Evolutionary conservation across 2,797 vertebrate species (phyloP), one percentile per base, ranked within the genome.

Genomic region (Oryzias dopingdopingensis): DNA sequence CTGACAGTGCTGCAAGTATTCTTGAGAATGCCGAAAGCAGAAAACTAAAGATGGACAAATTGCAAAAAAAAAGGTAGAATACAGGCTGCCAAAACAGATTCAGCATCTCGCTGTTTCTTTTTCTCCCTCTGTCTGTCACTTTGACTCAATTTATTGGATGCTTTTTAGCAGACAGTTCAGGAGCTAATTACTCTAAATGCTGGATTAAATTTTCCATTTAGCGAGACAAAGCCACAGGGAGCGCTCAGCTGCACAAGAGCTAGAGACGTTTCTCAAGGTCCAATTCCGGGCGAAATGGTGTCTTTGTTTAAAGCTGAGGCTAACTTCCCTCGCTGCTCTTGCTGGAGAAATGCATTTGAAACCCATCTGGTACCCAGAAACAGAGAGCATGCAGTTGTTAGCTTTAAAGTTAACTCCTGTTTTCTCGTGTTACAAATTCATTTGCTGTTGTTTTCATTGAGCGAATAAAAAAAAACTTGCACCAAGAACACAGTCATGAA

Each of bases 171-270:
- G 61, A 72, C 68, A 58, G 65, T 76, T 80, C 70, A 71, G 68
- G 69, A 75, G 78, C 62, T 83, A 77, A 88, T 83, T 80, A 72
- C 70, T 62, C 59, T 60, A 59, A 66, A 71, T 62, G 61, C 65
- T 60, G 26, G 63, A 84, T 82, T 80, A 81, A 86, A 82, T 71
- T 79, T 78, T 73, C 67, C 63, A 72, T 82, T 86, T 68, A 84
- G 76, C 70, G 62, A 76, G 68, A 73, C 63, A 53, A 71, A 67
- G 74, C 71, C 61, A 57, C 59, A 56, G 73, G 72, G 74, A 84
- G 67, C 63, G 66, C 51, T 72, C 37, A 12, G 67, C 71, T 84
- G 76, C 76, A 79, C 15, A 8, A 15, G 32, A 70, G 65, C 81
- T 14, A 40, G 54, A 74, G 62, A 76, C 72, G 59, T 70, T 76